phyloP scores from a whole-genome alignment of 2,113 vertebrate species.

The Aphyosemion australe region DNA sequence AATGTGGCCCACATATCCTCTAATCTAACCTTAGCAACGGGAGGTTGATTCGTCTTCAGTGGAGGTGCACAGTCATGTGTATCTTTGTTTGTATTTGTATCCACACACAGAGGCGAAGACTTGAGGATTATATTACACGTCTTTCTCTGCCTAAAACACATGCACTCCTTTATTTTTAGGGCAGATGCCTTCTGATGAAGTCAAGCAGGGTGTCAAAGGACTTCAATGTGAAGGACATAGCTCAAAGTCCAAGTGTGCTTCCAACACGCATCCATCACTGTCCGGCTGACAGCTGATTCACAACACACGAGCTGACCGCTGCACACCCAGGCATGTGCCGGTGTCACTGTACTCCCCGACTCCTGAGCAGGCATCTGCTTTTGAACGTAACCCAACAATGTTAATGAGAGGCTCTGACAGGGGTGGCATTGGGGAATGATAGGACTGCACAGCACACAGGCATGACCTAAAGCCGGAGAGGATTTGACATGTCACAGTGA shows the following conservation, averaged over 20 bases:
- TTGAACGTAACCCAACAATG: conserved; percentile 70
- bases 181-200: conserved; percentile 36
- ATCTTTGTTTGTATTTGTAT: conserved; percentile 3
- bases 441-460: conserved; percentile 30
- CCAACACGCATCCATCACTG: conserved; percentile 70
- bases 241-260: conserved; percentile 78
- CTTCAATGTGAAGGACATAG: conserved; percentile 74
- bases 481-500: conserved; percentile 42
- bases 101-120: conserved; percentile 19
- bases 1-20: conserved; percentile 10
- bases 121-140: conserved; percentile 41
- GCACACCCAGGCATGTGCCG: conserved; percentile 31
- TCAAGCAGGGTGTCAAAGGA: conserved; percentile 66
- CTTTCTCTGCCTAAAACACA: conserved; percentile 39
- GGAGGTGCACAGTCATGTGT: no score
- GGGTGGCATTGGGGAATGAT: conserved; percentile 35
- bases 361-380: conserved; percentile 63
- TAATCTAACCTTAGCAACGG: conserved; percentile 28
- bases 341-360: conserved; percentile 43
- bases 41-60: conserved; percentile 25
- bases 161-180: conserved; percentile 76
- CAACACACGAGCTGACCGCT: conserved; percentile 21
- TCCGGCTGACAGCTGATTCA: conserved; percentile 68
- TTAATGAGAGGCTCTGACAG: conserved; percentile 59
- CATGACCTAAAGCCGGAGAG: conserved; percentile 30